phyloP scores from a whole-genome alignment of 1,140 invertebrate species.

The Drosophila suzukii region DNA sequence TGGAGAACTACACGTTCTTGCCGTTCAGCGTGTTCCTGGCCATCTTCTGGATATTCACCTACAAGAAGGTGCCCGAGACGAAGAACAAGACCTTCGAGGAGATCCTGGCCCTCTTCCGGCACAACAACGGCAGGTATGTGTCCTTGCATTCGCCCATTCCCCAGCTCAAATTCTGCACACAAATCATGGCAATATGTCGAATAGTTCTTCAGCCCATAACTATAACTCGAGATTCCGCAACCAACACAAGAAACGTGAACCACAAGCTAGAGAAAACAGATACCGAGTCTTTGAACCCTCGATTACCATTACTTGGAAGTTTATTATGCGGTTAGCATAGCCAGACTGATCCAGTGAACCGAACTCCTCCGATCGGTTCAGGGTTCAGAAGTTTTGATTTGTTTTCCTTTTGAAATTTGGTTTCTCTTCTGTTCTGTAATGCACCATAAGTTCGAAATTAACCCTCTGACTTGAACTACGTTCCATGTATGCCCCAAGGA shows the following conservation, averaged over 20 bases:
- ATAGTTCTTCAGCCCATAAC: conserved; percentile 37
- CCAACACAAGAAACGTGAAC: conserved; percentile 19
- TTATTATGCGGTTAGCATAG: conserved; percentile 75
- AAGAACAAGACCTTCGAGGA: conserved; percentile 99
- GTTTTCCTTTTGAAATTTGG: conserved; percentile 25
- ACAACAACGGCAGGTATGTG: conserved; percentile 93
- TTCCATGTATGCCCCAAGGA: conserved; percentile 84
- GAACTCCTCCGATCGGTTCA: neutral
- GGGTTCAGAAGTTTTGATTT: conserved; percentile 19
- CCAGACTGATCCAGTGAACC: conserved; percentile 20
- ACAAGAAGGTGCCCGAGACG: conserved; percentile 99
- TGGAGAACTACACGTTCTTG: conserved; percentile 98
- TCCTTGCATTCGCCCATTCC: conserved; percentile 1
- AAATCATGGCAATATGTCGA: conserved; percentile 69
- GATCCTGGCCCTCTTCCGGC: conserved; percentile 95
- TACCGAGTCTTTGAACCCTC: conserved; percentile 21
- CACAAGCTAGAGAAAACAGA: conserved; percentile 14
- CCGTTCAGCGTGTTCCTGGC: conserved; percentile 98
- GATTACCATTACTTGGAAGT: conserved; percentile 68
- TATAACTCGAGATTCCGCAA: neutral
- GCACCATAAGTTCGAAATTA: conserved; percentile 41
- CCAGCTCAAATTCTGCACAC: conserved; percentile 49
- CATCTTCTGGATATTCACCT: conserved; percentile 98
- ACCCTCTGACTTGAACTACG: conserved; percentile 53
- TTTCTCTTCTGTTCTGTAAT: conserved; percentile 18